These are phyloP conservation scores for Mionectes olivaceus DNA, from an alignment of 2,797 vertebrate genomes.

Conservation along the genomic window DNA sequence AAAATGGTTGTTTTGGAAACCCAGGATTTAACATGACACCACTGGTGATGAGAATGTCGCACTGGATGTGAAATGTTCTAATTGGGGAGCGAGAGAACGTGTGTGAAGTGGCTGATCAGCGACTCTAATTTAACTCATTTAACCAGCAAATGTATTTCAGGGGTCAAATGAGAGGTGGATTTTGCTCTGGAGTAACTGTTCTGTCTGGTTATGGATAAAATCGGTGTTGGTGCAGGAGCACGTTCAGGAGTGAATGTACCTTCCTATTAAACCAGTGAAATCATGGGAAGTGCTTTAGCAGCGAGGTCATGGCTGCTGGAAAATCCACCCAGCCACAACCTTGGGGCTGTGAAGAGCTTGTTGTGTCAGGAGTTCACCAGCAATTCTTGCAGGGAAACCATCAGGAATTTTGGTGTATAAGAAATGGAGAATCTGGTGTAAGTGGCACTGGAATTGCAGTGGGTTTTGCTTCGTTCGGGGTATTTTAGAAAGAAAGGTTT, in stretches of 20 bases:
- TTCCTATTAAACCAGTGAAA: background rate
- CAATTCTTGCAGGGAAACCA: background rate
- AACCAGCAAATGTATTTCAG: slow-evolving; percentile 25
- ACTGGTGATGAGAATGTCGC: slow-evolving; percentile 84
- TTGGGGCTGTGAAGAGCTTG: background rate
- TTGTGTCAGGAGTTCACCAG: background rate
- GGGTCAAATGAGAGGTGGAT: background rate
- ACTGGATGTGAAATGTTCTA: slow-evolving; percentile 78
- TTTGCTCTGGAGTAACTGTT: background rate
- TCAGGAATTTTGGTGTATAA: background rate
- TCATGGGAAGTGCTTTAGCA: slow-evolving; percentile 21
- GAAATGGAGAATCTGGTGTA: background rate
- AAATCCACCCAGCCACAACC: background rate
- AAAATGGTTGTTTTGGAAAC: slow-evolving; percentile 60
- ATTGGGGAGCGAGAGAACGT: slow-evolving; percentile 42
- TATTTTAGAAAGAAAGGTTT: background rate
- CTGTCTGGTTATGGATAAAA: background rate
- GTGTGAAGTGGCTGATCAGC: slow-evolving; percentile 60
- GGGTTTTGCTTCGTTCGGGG: background rate
- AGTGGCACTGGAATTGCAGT: background rate
- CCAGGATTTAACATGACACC: slow-evolving; percentile 84
- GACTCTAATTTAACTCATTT: slow-evolving; percentile 42
- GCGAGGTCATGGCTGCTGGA: slow-evolving; percentile 22
- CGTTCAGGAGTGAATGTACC: background rate
- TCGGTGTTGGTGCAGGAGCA: background rate